phyloP scores from a whole-genome alignment of 2,888 invertebrate genomes.

The Stenichneumon culpator region DNA sequence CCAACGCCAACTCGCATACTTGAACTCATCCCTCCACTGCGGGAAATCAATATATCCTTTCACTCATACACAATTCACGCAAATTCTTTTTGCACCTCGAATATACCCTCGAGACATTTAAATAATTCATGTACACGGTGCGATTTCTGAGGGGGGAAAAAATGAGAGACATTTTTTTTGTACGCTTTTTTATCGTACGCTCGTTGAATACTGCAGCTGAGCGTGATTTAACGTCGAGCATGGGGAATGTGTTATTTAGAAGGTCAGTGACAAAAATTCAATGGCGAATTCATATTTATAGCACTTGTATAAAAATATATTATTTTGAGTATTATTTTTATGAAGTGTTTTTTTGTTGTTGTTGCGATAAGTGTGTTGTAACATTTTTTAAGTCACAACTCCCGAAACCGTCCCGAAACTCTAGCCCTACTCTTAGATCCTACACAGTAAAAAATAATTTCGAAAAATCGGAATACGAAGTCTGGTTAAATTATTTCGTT shows the following conservation, averaged over 20 bases:
- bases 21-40: constrained; percentile 68
- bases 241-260: constrained; percentile 31
- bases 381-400: too few relatives aligned
- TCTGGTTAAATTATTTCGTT: too few relatives aligned
- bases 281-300: neutral
- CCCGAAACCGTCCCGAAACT: too few relatives aligned
- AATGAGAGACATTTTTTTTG: constrained; percentile 2
- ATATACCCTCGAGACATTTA: constrained; percentile 66
- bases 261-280: constrained; percentile 21
- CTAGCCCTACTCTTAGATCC: too few relatives aligned
- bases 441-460: too few relatives aligned
- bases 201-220: constrained; percentile 60
- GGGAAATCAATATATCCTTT: constrained; percentile 67
- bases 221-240: constrained; percentile 56
- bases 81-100: constrained; percentile 66
- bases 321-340: neutral
- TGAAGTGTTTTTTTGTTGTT: neutral
- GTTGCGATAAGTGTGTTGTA: too few relatives aligned
- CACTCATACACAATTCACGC: constrained; percentile 65
- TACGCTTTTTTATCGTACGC: constrained; percentile 19
- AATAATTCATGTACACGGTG: constrained; percentile 70
- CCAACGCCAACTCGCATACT: constrained; percentile 47
- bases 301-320: neutral
- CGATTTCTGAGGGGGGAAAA: constrained; percentile 57
- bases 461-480: too few relatives aligned